Evolutionary conservation across 2,888 invertebrate genomes (phyloP).

Genomic region (Anoplius nigerrimus): DNA sequence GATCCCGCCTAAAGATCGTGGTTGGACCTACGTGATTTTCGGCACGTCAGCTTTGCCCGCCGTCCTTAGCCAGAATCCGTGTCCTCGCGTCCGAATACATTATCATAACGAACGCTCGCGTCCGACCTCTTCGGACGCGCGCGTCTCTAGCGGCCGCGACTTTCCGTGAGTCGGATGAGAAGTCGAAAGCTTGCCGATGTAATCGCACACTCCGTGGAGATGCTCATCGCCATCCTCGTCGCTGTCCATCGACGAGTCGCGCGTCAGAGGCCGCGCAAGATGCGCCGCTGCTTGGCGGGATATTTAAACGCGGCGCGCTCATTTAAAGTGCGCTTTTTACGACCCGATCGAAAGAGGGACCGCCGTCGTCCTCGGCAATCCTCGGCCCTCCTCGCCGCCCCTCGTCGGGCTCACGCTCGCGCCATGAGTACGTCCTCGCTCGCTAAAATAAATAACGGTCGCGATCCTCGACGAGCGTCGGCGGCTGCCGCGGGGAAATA

Average conservation of each 20-base stretch:
- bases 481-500: conserved; percentile 6
- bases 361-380: not conserved
- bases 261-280: conserved; percentile 12
- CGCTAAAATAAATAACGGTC: conserved; percentile 47
- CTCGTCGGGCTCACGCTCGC: not conserved
- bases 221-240: not conserved
- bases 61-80: no score
- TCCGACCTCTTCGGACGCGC: no score
- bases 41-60: no score
- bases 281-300: conserved; percentile 2
- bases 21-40: no score
- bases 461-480: no score
- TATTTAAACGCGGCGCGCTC: conserved; percentile 23
- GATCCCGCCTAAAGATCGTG: no score
- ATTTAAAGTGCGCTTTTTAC: conserved; percentile 26
- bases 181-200: no score
- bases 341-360: conserved; percentile 26
- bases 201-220: no score
- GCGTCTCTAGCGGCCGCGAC: no score
- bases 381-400: not conserved
- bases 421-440: conserved; percentile 40
- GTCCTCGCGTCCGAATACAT: no score
- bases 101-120: no score
- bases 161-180: no score
- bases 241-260: conserved; percentile 25